A percentile compares a stretch with the other conserved stretches of the same genome.
Evolutionary conservation across 2,888 invertebrate species (phyloP).

Genomic region (Drosophila flavopinicola): DNA sequence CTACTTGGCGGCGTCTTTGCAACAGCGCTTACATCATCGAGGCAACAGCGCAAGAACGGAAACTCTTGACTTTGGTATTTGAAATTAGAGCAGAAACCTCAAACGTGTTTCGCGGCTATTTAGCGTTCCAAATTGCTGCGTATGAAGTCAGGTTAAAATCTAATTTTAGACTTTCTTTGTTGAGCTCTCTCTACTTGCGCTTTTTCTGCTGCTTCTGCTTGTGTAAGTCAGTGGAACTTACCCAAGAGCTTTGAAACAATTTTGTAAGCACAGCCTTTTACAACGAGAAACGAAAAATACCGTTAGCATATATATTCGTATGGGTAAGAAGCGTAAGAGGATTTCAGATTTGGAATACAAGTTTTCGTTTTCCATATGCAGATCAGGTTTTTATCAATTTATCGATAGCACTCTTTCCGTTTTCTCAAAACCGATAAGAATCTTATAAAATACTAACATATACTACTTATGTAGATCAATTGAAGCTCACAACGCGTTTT

Average conservation of each 20-base stretch:
- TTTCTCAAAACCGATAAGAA: no score
- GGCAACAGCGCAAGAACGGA: not conserved
- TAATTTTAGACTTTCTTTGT: constrained; percentile 7
- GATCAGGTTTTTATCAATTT: no score
- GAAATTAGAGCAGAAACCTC: constrained; percentile 25
- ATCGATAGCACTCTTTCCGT: no score
- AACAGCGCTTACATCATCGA: constrained; percentile 10
- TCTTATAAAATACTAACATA: no score
- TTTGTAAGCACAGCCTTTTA: no score
- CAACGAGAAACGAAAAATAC: no score
- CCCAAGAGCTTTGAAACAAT: not conserved
- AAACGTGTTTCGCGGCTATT: constrained; percentile 23
- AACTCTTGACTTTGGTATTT: constrained; percentile 21
- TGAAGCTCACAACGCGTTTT: no score
- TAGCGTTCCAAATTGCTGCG: constrained; percentile 19
- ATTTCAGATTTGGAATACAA: no score
- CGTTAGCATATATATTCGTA: no score
- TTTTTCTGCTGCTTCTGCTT: not conserved
- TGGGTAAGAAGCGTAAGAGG: no score
- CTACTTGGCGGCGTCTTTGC: constrained; percentile 29
- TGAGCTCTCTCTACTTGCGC: not conserved
- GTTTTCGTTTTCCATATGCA: no score
- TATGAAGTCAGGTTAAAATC: constrained; percentile 27
- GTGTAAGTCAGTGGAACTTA: not conserved
- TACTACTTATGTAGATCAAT: no score